These are phyloP conservation scores for Eurosta solidaginis DNA, from an alignment of 1,140 invertebrate species.

Conservation along the genomic window DNA sequence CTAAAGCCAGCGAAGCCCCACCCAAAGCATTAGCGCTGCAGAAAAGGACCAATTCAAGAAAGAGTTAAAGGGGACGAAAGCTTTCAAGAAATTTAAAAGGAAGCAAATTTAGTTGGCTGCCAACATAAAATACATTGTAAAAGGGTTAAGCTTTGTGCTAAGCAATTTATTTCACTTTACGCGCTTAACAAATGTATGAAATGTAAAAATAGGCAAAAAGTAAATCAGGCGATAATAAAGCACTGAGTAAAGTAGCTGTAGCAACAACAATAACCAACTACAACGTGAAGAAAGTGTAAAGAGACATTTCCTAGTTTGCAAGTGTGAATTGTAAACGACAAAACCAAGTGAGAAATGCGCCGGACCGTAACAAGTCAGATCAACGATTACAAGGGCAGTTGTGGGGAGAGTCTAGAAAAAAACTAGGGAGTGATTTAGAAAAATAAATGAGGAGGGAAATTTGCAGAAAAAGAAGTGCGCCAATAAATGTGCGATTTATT, in stretches of 20 bases:
- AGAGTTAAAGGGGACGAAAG: not conserved
- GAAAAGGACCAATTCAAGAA: not conserved
- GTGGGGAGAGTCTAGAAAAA: not conserved
- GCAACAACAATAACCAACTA: not conserved
- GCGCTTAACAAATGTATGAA: not conserved
- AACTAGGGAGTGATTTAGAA: not conserved
- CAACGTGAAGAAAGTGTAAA: conserved; percentile 1
- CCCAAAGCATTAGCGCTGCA: not conserved
- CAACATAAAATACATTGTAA: conserved; percentile 27
- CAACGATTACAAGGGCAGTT: not conserved
- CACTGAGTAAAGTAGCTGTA: not conserved
- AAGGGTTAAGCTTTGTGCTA: conserved; percentile 8
- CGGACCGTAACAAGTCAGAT: not conserved
- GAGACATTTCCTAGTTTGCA: conserved; percentile 5
- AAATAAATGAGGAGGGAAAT: not conserved
- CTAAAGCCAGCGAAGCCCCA: not conserved
- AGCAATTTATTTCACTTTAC: conserved; percentile 20
- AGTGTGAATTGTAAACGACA: not conserved
- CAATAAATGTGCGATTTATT: conserved; percentile 24
- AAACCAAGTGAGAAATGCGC: not conserved
- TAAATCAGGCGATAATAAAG: not conserved
- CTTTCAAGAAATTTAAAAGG: not conserved
- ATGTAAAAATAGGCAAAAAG: not conserved
- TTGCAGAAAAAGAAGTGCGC: not conserved
- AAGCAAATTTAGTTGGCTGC: not conserved